Percentiles rank a stretch among this genome's conserved stretches.
Conservation (phyloP, 2,113 vertebrate genomes). For the Chinchilla lanigera region DNA sequence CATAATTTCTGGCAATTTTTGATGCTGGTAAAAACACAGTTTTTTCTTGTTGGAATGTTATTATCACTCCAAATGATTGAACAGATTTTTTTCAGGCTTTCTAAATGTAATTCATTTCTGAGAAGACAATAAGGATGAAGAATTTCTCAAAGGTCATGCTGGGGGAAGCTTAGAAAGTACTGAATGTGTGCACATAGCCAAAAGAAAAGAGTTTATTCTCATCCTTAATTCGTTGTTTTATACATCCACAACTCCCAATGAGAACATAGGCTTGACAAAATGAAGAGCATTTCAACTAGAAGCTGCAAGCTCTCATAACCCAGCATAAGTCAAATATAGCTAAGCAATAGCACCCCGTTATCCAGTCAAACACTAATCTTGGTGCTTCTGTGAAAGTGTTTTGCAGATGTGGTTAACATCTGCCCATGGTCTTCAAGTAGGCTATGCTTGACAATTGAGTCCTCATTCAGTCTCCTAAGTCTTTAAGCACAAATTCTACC, state of each 20-base stretch:
- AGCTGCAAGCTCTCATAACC: not conserved
- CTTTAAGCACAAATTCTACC: not conserved
- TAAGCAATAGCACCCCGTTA: not conserved
- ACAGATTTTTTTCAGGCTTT: conserved; percentile 76
- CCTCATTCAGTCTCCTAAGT: not conserved
- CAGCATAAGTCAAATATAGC: not conserved
- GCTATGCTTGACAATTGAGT: not conserved
- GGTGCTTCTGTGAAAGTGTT: not conserved
- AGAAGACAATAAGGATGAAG: conserved; percentile 67
- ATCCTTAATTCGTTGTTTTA: not conserved
- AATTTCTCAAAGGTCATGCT: conserved; percentile 62
- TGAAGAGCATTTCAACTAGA: not conserved
- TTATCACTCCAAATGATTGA: conserved; percentile 73
- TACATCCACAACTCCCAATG: not conserved
- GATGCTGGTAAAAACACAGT: conserved; percentile 57
- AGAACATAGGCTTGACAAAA: conserved; percentile 16
- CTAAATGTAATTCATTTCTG: conserved; percentile 72
- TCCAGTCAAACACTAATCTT: not conserved
- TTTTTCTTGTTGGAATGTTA: conserved; percentile 78
- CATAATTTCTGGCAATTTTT: conserved; percentile 80
- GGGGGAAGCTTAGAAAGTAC: conserved; percentile 43
- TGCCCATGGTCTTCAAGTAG: not conserved
- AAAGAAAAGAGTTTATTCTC: not conserved
- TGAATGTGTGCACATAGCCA: not conserved
- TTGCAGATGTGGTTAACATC: not conserved